Base-by-base conservation (phyloP, 2,113 vertebrate species). In the Terrapene triunguis region DNA sequence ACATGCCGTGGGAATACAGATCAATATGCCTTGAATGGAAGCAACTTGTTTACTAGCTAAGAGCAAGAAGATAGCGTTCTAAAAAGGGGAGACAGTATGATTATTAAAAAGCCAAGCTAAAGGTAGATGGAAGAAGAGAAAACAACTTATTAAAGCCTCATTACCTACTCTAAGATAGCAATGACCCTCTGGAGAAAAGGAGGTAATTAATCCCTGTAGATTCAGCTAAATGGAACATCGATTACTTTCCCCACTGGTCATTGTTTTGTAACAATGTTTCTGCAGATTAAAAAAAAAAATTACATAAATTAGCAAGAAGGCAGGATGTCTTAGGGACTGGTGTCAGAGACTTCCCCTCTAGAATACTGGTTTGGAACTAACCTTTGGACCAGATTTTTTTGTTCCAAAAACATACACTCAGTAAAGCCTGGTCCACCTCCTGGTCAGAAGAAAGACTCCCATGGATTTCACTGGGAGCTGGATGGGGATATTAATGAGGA, bases 41-140 rank as follows among this genome's bases (percentile, higher is more conserved):
- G 89, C 54, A 89, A 89, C 88, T 97, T 96, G 88, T 97, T 96
- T 91, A 91, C 65, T 81, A 29, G 85, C 83, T 91, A 89, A 95
- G 87, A 89, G 88, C 84, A 87, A 89, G 95, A 88, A 91, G 84
- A 38, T 76, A 85, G 85, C 88, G 82, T 96, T 94, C 82, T 87
- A 85, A 96, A 93, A 96, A 95, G 80, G 89, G 65, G 80, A 93
- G 21, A 24, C 25, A 29, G 44, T 54, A 13, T 87, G 93, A 62
- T 95, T 92, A 87, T 96, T 94, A 92, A 93, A 92, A 92, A 88
- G 88, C 54, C 62, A 91, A 89, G 74, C 35, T 62, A 85, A 88
- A 94, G 82, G 84, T 25, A 95, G 80, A 32, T 74, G 80, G 1
- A 90, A 92, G 53, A 89, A 50, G 21, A 38, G 69, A 88, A 82